Evolutionary conservation across 2,888 invertebrate genomes (phyloP), one percentile per base, ranked within the genome.

Genomic region (Sphecodes monilicornis): DNA sequence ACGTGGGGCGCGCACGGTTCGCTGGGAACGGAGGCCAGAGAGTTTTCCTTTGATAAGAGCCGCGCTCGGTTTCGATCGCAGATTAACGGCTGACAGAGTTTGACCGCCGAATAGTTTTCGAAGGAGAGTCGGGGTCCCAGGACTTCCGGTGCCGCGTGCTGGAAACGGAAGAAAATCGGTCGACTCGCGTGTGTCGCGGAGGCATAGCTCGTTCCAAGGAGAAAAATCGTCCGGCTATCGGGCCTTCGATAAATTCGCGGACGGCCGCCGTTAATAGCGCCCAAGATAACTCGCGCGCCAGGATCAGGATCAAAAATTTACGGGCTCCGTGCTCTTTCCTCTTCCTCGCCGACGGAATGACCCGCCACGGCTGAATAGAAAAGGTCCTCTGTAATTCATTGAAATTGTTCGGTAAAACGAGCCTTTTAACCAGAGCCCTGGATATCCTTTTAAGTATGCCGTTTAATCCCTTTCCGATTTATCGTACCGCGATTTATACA

Each of bases 11-110:
- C 80, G 78, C 32, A 18, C 32, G 32, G 29, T 11, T 70, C 78
- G 82, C 39, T 76, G 60, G 80, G 82, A 90, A 90, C 86, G 83
- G 84, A 69, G 68, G 46, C 46, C 43, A 29, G 32, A 54, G 76
- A 90, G 72, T 90, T 87, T 78, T 84, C 80, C 78, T 87, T 86
- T 83, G 86, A 87, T 90, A 90, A 88, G 82, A 85, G 73, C 85
- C 76, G 83, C 70, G 71, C 22, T 10, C 36, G 66, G 71, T 68
- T 36, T 71, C 70, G 71, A 82, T 82, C 76, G 75, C 57, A 74
- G 79, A 85, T 86, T 86, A 88, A 84, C 85, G 88, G 64, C 64
- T 43, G 69, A 73, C 64, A 54, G 46, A 78, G 73, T 74, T 60
- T 36, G 41, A 36, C 69, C 74, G 66, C 71, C 78, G 69, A 43